Evolutionary conservation across 2,888 invertebrate species (phyloP), one percentile per base, ranked within the genome.

Genomic region (Hofmannophila pseudospretella): DNA sequence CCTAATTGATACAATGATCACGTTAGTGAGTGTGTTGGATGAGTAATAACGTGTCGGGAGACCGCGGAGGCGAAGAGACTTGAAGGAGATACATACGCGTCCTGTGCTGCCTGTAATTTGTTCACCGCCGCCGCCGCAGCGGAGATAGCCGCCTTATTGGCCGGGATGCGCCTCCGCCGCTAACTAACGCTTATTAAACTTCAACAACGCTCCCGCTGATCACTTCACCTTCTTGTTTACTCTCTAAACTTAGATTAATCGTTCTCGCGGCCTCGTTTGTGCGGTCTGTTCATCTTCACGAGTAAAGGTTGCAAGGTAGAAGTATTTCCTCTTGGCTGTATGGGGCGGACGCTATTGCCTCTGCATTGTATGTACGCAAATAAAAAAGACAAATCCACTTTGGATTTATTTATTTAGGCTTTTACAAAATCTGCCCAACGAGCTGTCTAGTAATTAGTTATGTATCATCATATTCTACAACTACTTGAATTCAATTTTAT

Each of bases 161-260:
- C 70, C 65, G 63, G 22, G 7, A n/a, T 7, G 8, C n/a, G 8
- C 61, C 64, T 55, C 61, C 35, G n/a, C 58, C 70, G 74, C 77
- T 74, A 79, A 82, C 85, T 79, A 82, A 77, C 78, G 80, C 79
- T 84, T 85, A 86, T 86, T 85, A 86, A 86, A 86, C 81, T 85
- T 79, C 71, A 79, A 81, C 84, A 80, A 72, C 78, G 81, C 72
- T 68, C 66, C 67, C 72, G 79, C 77, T 80, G 85, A 85, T 85
- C 85, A 82, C 84, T 85, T 82, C 80, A 79, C 79, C 81, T 74
- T 77, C 76, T 81, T 81, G 84, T 80, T 84, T 78, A 74, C 78
- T 73, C 73, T 78, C 73, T 76, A 80, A 84, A 86, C 78, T 84
- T 81, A 84, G 79, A 85, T 84, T 86, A 82, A 85, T 85, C 76